Evolutionary conservation across 2,113 vertebrate genomes (phyloP), one percentile per base, ranked within the genome.

Genomic region (Garra rufa): DNA sequence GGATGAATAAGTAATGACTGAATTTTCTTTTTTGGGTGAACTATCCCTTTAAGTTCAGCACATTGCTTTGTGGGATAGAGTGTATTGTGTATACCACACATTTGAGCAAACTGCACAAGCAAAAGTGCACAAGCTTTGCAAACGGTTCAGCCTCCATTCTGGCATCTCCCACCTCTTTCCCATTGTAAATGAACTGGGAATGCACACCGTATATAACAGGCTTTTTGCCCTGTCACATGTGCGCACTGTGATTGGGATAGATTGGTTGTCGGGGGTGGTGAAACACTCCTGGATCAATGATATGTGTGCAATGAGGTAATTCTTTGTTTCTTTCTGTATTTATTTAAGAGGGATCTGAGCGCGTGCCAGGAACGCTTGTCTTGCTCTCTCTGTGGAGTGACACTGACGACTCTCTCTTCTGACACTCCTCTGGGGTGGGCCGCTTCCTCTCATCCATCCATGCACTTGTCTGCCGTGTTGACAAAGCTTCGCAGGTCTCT

Each of bases 351-450:
- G 50, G 28, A 86, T 63, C 13, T 24, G 57, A 77, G 48, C 19
- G 38, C 9, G 46, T 79, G 81, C 63, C 7, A 44, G 65, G 50
- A 50, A 17, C 21, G 19, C 46, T 41, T 21, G 78, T 50, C 61
- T 34, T 50, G 26, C 81, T 74, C 9, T 26, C 44, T 63, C 76
- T 55, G 82, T 21, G 70, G 43, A 34, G 44, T 84, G 74, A 84
- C 76, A 70, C 38, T 84, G 86, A 75, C 76, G 30, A 65, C 57
- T 79, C 43, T 73, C 82, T 52, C 57, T 76, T 55, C 48, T 44
- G 63, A 26, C 46, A 65, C 21, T 63, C 67, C 34, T 73, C 19
- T 69, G 13, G 52, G 50, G 52, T 61, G 63, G 74, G 30, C 65
- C 21, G 11, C 44, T 70, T 82, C 28, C 61, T 67, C 61, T 44